Evolutionary conservation across 2,113 vertebrate genomes (phyloP).

Genomic region (Albula glossodonta): DNA sequence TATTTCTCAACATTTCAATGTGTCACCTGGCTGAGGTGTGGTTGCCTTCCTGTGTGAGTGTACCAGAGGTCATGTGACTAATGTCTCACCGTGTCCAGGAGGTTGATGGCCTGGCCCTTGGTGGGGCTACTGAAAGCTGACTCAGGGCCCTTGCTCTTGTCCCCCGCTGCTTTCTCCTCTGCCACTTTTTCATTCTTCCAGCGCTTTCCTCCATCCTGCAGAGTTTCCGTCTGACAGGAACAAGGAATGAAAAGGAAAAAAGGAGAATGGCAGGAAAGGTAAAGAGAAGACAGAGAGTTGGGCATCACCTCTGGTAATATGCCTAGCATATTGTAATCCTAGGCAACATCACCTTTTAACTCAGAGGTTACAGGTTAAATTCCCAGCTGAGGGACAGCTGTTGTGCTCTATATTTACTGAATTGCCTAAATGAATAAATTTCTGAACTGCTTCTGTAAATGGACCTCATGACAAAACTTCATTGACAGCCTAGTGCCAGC

Average conservation of each 20-base stretch:
- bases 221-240: slow-evolving; percentile 57
- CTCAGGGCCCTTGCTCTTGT: slow-evolving; percentile 40
- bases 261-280: no score
- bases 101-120: slow-evolving; percentile 72
- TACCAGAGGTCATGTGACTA: not conserved
- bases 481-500: no score
- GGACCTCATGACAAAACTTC: no score
- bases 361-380: no score
- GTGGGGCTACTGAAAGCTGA: slow-evolving; percentile 65
- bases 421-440: no score
- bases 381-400: no score
- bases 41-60: not conserved
- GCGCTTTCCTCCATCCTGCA: slow-evolving; percentile 63
- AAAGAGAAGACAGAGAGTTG: not conserved
- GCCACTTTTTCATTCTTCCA: slow-evolving; percentile 71
- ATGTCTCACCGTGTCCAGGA: slow-evolving; percentile 73
- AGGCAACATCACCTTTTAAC: no score
- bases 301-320: no score
- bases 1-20: not conserved
- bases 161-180: slow-evolving; percentile 43
- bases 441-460: no score
- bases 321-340: no score
- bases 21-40: not conserved
- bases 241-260: slow-evolving; percentile 11
- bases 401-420: no score